Percentiles rank a stretch among this genome's conserved stretches.
phyloP scores from a whole-genome alignment of 2,113 vertebrate genomes.

The Athene noctua region DNA sequence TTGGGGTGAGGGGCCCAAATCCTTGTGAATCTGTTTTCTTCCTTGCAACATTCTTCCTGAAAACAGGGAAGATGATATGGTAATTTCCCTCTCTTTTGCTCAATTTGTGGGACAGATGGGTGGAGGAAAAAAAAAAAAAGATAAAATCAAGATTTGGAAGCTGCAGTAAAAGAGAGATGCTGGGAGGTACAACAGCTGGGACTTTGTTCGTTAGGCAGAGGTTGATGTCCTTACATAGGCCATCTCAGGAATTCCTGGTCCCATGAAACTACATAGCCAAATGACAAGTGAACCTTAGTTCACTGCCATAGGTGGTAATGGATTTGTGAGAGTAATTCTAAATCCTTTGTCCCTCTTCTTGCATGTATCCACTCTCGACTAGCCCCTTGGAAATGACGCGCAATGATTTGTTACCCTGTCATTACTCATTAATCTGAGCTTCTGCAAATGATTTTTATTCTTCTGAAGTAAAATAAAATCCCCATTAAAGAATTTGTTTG shows the following conservation, averaged over 20 bases:
- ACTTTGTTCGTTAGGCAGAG: background rate
- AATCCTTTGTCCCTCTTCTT: background rate
- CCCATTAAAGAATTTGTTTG: conserved; percentile 57
- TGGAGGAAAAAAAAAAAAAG: background rate
- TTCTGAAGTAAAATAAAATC: conserved; percentile 45
- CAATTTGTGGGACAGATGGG: background rate
- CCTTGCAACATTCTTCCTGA: background rate
- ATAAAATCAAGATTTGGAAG: background rate
- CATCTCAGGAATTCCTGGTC: background rate
- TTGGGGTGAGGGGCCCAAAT: too few relatives aligned
- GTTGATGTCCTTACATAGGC: background rate
- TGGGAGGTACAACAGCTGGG: background rate
- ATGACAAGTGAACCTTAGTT: background rate
- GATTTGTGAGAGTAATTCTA: background rate
- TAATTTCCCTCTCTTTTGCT: background rate
- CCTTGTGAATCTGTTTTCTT: background rate
- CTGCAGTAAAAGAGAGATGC: background rate
- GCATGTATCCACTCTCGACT: background rate
- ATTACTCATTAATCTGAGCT: conserved; percentile 48
- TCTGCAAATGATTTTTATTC: conserved; percentile 44
- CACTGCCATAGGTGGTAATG: background rate
- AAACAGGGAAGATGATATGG: background rate
- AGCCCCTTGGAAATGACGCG: background rate
- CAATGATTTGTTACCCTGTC: conserved; percentile 40
- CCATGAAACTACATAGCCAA: background rate